Base-by-base conservation (phyloP, 2,113 vertebrate species). In the Perognathus longimembris region DNA sequence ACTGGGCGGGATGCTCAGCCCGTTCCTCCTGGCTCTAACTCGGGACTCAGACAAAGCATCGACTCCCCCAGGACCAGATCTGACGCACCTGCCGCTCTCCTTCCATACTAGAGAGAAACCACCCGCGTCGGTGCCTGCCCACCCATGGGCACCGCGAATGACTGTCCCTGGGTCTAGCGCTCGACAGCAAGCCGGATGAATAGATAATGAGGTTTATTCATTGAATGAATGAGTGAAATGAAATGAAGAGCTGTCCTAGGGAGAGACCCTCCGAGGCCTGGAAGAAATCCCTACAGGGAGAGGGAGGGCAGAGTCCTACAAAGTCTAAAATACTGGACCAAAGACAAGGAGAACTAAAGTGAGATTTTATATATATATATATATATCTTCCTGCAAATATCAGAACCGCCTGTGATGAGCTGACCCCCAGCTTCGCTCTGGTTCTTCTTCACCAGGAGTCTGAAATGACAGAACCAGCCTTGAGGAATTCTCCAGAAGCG, bases 301-400 rank as follows among this genome's bases (percentile, higher is more conserved):
- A 7, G 9, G 12, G 14, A 18, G 61, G 30, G 15, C 12, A 34
- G 50, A 83, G 91, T 79, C 67, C 83, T 66, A 24, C 3, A 36
- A 18, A 21, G 32, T 80, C 21, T 63, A 14, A 75, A 93, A 95
- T n/a, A 54, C 70, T 90, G 79, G 89, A 61, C n/a, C 36, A 42
- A 88, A 79, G 54, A 32, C 91, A 95, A 93, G 59, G 67, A 92
- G 50, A 88, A 83, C 40, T 73, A 26, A 79, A 84, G 78, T 74
- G 67, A n/a, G 30, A 75, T 71, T 70, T 1, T 18, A 54, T 14
- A 15, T 54, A 54, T n/a, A n/a, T n/a, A n/a, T n/a, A 77, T 30
- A 10, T 12, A 40, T 79, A 64, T 9, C 10, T 74, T 70, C 64
- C 50, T 30, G 38, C 57, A 1, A 0, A n/a, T 38, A 28, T 82